Base-by-base conservation (phyloP, 1,140 invertebrate genomes). In the Elymnias hypermnestra region DNA sequence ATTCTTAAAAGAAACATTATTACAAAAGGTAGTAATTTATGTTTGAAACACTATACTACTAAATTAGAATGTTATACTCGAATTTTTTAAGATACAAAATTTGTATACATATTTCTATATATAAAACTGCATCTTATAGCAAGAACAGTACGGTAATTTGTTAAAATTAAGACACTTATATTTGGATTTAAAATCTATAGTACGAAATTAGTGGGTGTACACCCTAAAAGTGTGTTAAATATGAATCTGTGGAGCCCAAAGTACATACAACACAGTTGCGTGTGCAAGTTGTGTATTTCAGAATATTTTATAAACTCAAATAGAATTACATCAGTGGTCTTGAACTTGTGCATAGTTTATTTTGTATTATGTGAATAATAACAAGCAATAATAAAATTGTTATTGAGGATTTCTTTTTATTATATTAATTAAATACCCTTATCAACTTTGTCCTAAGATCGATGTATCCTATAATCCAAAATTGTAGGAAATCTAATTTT, bases 331-430 rank as follows among this genome's bases (percentile, higher is more conserved):
- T 68, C 77, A 71, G 68, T 79, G 78, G 76, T 83, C 81, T 74
- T 76, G 77, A 76, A 86, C 72, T 81, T 87, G 83, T 87, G 86
- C 82, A 87, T 87, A 87, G 86, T 87, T 87, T 87, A 87, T 87
- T 87, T 87, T 87, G 84, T 87, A 87, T 87, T 87, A 87, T 87
- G 83, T 87, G 83, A 86, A 86, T 86, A 86, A 85, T 84, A 83
- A 83, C 78, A 82, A 83, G 78, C 82, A 85, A 84, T 83, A 83
- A 82, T 79, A 81, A 79, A 84, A 72, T 79, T 84, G 77, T 84
- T 84, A 78, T 69, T 73, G 65, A 81, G 58, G 46, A 60, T 52
- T 61, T 71, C 28, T 68, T 65, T 68, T 63, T 72, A 66, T 68
- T 39, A 45, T 48, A 55, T 57, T 33, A 37, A 10, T 14, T 12